Conservation (phyloP, 2,888 invertebrate species). For the Dolichomitus sp. region DNA sequence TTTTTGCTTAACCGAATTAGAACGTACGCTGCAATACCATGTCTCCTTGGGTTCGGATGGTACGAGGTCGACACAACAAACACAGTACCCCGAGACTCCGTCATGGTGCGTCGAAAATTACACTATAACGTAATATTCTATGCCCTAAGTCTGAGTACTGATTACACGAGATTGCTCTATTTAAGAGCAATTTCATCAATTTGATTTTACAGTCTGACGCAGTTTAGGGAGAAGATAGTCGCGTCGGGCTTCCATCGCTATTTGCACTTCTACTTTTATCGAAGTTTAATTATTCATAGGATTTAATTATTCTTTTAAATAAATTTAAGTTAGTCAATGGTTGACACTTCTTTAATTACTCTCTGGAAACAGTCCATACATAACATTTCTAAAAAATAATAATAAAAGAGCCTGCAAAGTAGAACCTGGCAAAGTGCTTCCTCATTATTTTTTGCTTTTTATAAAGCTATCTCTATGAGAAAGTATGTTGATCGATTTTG, state of each 20-base stretch:
- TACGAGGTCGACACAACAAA: conserved; percentile 9
- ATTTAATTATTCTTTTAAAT: background rate
- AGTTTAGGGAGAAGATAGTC: conserved; percentile 26
- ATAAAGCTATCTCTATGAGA: too few relatives aligned
- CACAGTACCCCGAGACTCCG: conserved; percentile 56
- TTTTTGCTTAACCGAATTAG: conserved; percentile 81
- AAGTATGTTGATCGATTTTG: too few relatives aligned
- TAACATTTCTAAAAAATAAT: background rate
- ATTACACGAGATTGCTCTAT: conserved; percentile 81
- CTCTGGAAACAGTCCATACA: background rate
- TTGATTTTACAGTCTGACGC: conserved; percentile 74
- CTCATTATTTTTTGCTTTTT: too few relatives aligned
- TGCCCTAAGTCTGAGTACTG: conserved; percentile 78
- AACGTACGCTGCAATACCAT: conserved; percentile 74
- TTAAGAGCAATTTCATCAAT: conserved; percentile 78
- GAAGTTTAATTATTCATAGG: background rate
- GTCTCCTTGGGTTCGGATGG: conserved; percentile 38
- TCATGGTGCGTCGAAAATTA: conserved; percentile 80
- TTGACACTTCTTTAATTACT: background rate
- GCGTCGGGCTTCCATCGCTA: conserved; percentile 37
- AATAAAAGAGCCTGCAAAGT: too few relatives aligned
- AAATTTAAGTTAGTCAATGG: background rate
- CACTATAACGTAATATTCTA: conserved; percentile 78
- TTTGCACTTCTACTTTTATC: background rate
- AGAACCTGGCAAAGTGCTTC: too few relatives aligned